phyloP scores from a whole-genome alignment of 2,888 invertebrate species.

The Andrena fulva region DNA sequence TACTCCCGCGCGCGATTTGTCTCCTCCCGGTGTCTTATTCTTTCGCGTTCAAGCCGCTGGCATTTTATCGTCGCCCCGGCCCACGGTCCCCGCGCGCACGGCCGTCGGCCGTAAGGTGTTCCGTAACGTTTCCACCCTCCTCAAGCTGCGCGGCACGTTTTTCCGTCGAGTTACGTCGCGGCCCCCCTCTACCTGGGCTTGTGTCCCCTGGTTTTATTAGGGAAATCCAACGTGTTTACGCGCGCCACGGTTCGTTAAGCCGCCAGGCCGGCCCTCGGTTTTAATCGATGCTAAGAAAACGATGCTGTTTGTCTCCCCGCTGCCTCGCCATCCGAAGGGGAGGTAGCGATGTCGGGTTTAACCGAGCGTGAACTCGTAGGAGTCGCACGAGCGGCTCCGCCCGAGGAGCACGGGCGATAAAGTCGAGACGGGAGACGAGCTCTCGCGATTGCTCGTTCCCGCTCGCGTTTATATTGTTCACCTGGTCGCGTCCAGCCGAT shows the following conservation, averaged over 20 bases:
- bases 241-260: neutral
- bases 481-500: slow-evolving; percentile 4
- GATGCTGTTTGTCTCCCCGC: slow-evolving; percentile 36
- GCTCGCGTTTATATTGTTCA: slow-evolving; percentile 12
- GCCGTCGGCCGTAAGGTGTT: neutral
- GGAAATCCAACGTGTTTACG: slow-evolving; percentile 29
- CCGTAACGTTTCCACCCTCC: neutral
- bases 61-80: neutral
- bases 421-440: slow-evolving; percentile 13
- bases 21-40: slow-evolving; percentile 28
- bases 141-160: neutral
- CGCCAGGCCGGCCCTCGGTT: slow-evolving; percentile 22
- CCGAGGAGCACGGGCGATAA: slow-evolving; percentile 23
- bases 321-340: neutral
- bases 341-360: slow-evolving; percentile 13
- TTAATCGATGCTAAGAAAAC: slow-evolving; percentile 54
- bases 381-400: slow-evolving; percentile 17
- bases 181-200: neutral
- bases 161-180: neutral
- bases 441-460: slow-evolving; percentile 21
- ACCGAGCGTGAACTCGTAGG: slow-evolving; percentile 48
- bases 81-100: neutral
- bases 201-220: slow-evolving; percentile 17
- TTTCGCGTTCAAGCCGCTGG: slow-evolving; percentile 8
- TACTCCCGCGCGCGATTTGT: slow-evolving; percentile 29